Percentiles rank a stretch among this genome's conserved stretches.
phyloP scores from a whole-genome alignment of 2,113 vertebrate genomes.

The Nannospalax galili region DNA sequence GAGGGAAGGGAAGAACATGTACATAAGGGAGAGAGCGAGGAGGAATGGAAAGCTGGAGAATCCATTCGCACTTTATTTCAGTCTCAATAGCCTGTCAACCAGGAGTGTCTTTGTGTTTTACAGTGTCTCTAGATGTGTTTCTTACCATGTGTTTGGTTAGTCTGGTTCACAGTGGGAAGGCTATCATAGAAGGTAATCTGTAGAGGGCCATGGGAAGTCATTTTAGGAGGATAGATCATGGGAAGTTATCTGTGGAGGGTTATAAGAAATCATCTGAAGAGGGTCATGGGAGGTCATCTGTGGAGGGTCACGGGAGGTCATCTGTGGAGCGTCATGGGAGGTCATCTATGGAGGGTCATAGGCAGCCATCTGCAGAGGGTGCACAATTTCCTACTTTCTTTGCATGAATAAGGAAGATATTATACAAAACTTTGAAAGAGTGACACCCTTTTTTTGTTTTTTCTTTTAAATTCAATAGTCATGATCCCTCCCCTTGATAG shows the following conservation, averaged over 20 bases:
- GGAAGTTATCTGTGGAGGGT: too few species aligned
- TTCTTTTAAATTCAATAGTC: slow-evolving; percentile 26
- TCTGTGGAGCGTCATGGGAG: too few species aligned
- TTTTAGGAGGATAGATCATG: too few species aligned
- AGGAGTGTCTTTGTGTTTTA: background rate
- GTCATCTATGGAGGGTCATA: too few species aligned
- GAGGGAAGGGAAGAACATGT: background rate
- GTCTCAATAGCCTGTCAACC: background rate
- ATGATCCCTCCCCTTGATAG: background rate
- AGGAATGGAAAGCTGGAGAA: background rate
- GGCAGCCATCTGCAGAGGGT: background rate
- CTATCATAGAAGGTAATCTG: background rate
- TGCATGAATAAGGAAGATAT: background rate
- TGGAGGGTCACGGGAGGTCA: too few species aligned
- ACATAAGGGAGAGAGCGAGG: background rate
- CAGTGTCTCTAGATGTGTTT: background rate
- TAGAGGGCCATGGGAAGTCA: background rate
- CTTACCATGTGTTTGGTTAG: background rate
- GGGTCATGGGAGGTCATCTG: background rate
- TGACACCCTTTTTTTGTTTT: background rate
- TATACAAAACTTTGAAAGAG: background rate
- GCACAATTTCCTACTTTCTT: background rate
- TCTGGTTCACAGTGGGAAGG: background rate
- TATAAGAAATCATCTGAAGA: background rate
- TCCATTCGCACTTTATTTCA: background rate